A percentile compares a stretch with the other conserved stretches of the same genome.
phyloP scores from a whole-genome alignment of 2,888 invertebrate species.

The Ferdinandea cuprea region DNA sequence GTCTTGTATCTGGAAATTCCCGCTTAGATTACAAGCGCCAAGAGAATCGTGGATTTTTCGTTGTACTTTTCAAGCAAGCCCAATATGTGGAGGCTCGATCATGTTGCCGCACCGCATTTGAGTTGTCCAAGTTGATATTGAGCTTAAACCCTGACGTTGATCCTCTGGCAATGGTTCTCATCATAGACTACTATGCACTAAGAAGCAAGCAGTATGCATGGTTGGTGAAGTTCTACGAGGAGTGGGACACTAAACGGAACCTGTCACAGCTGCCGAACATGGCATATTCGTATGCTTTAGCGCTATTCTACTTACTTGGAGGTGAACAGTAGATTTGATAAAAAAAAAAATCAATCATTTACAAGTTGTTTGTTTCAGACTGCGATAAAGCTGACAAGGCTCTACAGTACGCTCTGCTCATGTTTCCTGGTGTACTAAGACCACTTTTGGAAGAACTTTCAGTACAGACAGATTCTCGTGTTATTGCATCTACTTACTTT shows the following conservation, averaged over 20 bases:
- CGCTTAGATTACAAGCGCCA: conserved; percentile 90
- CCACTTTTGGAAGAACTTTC: conserved; percentile 90
- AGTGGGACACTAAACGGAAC: conserved; percentile 87
- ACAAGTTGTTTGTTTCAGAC: conserved; percentile 76
- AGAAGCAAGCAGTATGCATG: conserved; percentile 89
- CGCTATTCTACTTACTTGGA: conserved; percentile 86
- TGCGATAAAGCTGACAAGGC: conserved; percentile 85
- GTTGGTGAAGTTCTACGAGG: conserved; percentile 85
- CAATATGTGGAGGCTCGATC: conserved; percentile 90
- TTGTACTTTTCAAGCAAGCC: conserved; percentile 92
- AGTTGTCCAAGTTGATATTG: conserved; percentile 92
- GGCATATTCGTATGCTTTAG: conserved; percentile 91
- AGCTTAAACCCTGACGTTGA: conserved; percentile 90
- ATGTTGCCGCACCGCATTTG: conserved; percentile 93
- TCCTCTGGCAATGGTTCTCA: conserved; percentile 89
- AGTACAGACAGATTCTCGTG: conserved; percentile 87
- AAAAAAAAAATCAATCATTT: neutral
- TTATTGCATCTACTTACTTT: conserved; percentile 84
- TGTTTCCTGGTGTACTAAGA: conserved; percentile 91
- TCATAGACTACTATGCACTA: conserved; percentile 92
- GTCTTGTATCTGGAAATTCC: conserved; percentile 89
- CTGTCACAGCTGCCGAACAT: conserved; percentile 93
- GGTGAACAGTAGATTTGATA: conserved; percentile 75
- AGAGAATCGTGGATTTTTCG: conserved; percentile 92
- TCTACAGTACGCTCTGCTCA: conserved; percentile 90